Base-by-base conservation (phyloP, 2,797 vertebrate species). In the Myotis pilosus region DNA sequence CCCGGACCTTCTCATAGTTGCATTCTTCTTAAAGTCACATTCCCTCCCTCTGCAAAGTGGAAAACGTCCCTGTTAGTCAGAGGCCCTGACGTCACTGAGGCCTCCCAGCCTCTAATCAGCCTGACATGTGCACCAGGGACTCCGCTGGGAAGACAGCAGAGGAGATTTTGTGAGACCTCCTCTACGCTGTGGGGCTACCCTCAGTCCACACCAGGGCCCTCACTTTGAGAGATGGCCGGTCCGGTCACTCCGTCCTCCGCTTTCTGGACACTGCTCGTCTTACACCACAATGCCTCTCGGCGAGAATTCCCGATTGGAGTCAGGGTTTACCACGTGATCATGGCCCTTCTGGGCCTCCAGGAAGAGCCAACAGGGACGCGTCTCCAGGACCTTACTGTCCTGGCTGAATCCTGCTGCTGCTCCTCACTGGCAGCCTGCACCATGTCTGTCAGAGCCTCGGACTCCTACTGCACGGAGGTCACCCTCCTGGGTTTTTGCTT, bases 1-100 rank as follows among this genome's bases (percentile, higher is more conserved):
- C 62, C 30, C 20, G 4, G 8, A 9, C 51, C 7, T 8, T 47
- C 6, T 13, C 8, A 17, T 8, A 16, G 72, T 11, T n/a, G 44
- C 28, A 22, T 41, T 82, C 25, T 41, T 75, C 3, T 38, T 71
- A 60, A 7, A 22, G 3, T 47, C 5, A 23, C 74, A 38, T 8
- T 25, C 23, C 33, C 5, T 51, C 33, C 4, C 13, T 79, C 33
- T 78, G 30, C 1, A 30, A 62, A 84, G 47, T 10, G 20, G 49
- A 6, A 8, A 38, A 36, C 53, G 8, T 13, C 5, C 6, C 6
- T 4, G 3, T 36, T 60, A 85, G 2, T 49, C 6, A 0, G 16
- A 60, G 4, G 13, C 1, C 3, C 38, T 86, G 20, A 38, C 2
- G 20, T 68, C 30, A 25, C 53, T 55, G 17, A 86, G 76, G 41